Base-by-base conservation (phyloP, 2,113 vertebrate species). In the Rhegmatorhina hoffmannsi region DNA sequence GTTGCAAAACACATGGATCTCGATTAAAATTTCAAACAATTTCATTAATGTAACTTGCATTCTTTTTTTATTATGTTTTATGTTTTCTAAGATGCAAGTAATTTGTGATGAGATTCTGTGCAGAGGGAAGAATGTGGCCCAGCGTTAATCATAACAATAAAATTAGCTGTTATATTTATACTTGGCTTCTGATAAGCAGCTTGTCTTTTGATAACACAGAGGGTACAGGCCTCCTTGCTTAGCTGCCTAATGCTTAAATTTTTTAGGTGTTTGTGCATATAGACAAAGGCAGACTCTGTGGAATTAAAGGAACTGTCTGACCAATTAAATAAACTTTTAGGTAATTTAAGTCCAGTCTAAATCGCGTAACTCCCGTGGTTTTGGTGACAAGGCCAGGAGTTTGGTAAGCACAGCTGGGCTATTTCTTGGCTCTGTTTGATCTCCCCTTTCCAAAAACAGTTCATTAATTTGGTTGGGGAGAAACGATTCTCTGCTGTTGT, bases 1-100 rank as follows among this genome's bases (percentile, higher is more conserved):
- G 50, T 88, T 94, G 66, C 73, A 94, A 87, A 84, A 78, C 47
- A 84, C 26, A 34, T 55, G 64, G 26, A 56, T 78, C 25, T 46
- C 58, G n/a, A 89, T 97, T 91, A 94, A 94, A 94, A 72, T 79
- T 36, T 87, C 17, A 19, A 92, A 67, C 38, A 49, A 33, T 67
- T 75, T 89, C 7, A 82, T 74, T 68, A 55, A 73, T 9, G 5
- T 90, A 92, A 87, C n/a, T 91, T 84, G 38, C 44, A n/a, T 84
- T 92, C 6, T 75, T 91, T 86, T 84, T 82, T 74, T 36, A 31
- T 69, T 38, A 78, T 40, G 13, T 25, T 75, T 53, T 77, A 4
- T 83, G 21, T 81, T 89, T 94, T 73, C 43, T 70, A 43, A 87
- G 47, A 46, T 70, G 77, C 47, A 91, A 58, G 38, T 77, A 55